Base-by-base conservation (phyloP, 2,888 invertebrate genomes). In the Synanthedon myopaeformis region DNA sequence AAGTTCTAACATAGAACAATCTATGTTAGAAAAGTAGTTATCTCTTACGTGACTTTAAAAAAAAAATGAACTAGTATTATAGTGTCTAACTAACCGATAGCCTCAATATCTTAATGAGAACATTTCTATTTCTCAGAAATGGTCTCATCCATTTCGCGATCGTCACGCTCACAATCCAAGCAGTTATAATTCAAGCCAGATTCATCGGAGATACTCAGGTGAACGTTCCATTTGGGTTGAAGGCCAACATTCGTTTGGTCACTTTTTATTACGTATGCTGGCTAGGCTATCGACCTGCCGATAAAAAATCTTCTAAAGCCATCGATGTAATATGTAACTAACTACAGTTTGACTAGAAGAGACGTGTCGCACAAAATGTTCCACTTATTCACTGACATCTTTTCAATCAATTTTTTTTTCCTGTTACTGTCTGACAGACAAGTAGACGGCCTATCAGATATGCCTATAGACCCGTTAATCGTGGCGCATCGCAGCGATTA, bases 181-280 rank as follows among this genome's bases (percentile, higher is more conserved):
- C 45, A 45, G 49, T 49, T 49, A 17, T 49, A 49, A 49, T 49
- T 19, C 17, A 23, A 49, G 49, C 54, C 67, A 74, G 76, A 74
- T 74, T 69, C 69, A 65, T 67, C 66, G 62, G 64, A 63, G 67
- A 67, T 71, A 70, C 69, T 54, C 74, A 80, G 84, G 81, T 86
- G 82, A 86, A 83, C 68, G 84, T 70, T 80, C 82, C 74, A 66
- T 61, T 71, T 68, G 70, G 69, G 74, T 77, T 79, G 82, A 85
- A 86, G 82, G 86, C 82, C 84, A 79, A 61, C 64, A 64, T 70
- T 74, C 69, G 77, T 74, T 79, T 77, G 78, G 77, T 74, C 70
- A 75, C 76, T 79, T 82, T 83, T 79, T 80, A 73, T 49, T 49
- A 70, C 63, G 74, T 75, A 63, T 70, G 74, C 64, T 64, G 57